Base-by-base conservation (phyloP, 2,113 vertebrate species). In the Terrapene triunguis region DNA sequence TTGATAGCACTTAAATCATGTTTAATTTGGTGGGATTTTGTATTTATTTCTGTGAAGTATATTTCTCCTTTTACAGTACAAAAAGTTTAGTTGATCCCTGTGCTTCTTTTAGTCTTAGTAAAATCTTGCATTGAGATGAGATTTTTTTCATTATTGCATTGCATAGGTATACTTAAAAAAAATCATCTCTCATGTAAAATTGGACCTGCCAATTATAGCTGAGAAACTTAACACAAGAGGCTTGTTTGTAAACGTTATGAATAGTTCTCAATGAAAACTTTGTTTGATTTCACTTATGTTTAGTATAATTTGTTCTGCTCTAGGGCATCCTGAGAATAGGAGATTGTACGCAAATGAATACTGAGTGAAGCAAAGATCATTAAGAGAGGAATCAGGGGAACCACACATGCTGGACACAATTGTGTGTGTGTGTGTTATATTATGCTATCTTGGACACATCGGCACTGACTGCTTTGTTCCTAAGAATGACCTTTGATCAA, bases 301-400 rank as follows among this genome's bases (percentile, higher is more conserved):
- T 97, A 81, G 96, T 97, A 93, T 97, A 97, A 97, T 98, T 98
- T 98, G 96, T 98, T 98, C 97, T 98, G 96, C 97, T 98, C 98
- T 97, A 95, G 97, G 95, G 97, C 97, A 96, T 97, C 93, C 92
- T 85, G 93, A 97, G 95, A 98, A 98, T 97, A 94, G 95, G 87
- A 97, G 95, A 96, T 98, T 97, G 97, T 97, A 97, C 69, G 55
- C 97, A 97, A 97, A 97, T 98, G 96, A 97, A 96, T 98, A 97
- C 96, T 93, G 95, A 97, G 96, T 76, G 97, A 97, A 97, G 93
- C 95, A 98, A 95, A 97, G 96, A 97, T 98, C 97, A 98, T 98
- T 98, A 97, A 97, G 93, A 97, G 96, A 97, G 97, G 94, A 97
- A 96, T 97, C 97, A 96, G 95, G 96, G 96, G 95, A 98, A 98